Percentiles rank a stretch among this genome's conserved stretches.
These are phyloP conservation scores for Melinaea marsaeus DNA, from an alignment of 2,888 invertebrate species.

Conservation along the genomic window DNA sequence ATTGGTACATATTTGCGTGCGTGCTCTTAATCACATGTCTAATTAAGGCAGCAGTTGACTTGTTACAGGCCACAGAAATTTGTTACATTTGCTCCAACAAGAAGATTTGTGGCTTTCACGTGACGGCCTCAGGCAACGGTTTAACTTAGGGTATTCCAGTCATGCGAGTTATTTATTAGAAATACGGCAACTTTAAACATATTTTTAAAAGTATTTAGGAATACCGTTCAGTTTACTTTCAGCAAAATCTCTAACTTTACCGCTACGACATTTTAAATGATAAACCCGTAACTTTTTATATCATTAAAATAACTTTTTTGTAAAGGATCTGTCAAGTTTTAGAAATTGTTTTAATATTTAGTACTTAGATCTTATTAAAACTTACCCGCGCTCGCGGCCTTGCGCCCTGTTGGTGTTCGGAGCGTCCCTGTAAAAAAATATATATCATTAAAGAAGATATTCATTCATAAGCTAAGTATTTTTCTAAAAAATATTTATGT, in stretches of 20 bases:
- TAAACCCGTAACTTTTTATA: no score
- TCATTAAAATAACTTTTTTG: no score
- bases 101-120: conserved; percentile 32
- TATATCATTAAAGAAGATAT: conserved; percentile 12
- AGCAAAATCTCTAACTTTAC: background rate
- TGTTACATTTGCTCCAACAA: conserved; percentile 38
- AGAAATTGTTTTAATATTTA: no score
- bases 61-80: conserved; percentile 36
- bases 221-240: background rate
- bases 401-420: conserved; percentile 68
- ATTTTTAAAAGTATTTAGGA: conserved; percentile 6
- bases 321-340: no score
- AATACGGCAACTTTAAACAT: conserved; percentile 10
- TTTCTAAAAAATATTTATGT: no score
- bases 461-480: background rate
- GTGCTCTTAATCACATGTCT: conserved; percentile 39
- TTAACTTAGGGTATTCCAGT: conserved; percentile 4
- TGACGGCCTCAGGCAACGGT: conserved; percentile 14
- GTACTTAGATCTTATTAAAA: conserved; percentile 20
- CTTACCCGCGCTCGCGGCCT: conserved; percentile 69
- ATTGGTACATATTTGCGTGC: conserved; percentile 34
- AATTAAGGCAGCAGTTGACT: conserved; percentile 42
- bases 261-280: no score
- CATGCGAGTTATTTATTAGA: conserved; percentile 11
- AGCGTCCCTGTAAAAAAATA: conserved; percentile 60